phyloP scores from a whole-genome alignment of 2,888 invertebrate genomes.

The Adelognathus sp. region DNA sequence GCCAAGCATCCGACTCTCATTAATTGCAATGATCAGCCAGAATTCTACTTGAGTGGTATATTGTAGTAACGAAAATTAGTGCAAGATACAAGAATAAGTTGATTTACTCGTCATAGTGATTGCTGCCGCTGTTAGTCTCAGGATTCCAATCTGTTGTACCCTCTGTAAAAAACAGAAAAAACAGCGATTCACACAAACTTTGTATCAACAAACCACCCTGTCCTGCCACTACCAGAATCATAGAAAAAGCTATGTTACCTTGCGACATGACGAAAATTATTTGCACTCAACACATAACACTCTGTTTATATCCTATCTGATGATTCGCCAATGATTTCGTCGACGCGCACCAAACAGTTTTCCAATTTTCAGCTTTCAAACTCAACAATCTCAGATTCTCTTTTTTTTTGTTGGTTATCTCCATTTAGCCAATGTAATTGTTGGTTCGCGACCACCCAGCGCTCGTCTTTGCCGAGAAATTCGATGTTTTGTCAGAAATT shows the following conservation, averaged over 20 bases:
- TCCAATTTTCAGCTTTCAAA: neutral
- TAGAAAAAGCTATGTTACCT: conserved; percentile 15
- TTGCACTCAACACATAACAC: neutral
- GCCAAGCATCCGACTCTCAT: no score
- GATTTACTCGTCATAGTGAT: conserved; percentile 84
- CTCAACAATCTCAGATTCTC: no score
- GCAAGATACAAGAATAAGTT: no score
- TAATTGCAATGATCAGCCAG: no score
- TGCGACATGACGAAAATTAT: conserved; percentile 23
- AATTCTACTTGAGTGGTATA: conserved; percentile 60
- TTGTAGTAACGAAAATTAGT: no score
- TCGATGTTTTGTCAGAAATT: neutral
- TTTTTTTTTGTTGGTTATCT: conserved; percentile 50
- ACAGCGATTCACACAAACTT: neutral
- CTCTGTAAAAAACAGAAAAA: conserved; percentile 43
- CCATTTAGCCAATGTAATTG: conserved; percentile 22
- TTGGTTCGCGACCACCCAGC: conserved; percentile 1
- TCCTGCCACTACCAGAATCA: no score
- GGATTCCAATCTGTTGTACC: conserved; percentile 81
- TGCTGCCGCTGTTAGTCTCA: conserved; percentile 85
- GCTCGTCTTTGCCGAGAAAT: neutral
- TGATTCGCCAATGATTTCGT: neutral
- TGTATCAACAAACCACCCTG: neutral
- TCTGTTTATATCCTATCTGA: neutral
- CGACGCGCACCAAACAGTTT: neutral